Percentiles rank a stretch among this genome's conserved stretches.
Conservation (phyloP, 1,140 invertebrate species). For the Ganaspis sp. region DNA sequence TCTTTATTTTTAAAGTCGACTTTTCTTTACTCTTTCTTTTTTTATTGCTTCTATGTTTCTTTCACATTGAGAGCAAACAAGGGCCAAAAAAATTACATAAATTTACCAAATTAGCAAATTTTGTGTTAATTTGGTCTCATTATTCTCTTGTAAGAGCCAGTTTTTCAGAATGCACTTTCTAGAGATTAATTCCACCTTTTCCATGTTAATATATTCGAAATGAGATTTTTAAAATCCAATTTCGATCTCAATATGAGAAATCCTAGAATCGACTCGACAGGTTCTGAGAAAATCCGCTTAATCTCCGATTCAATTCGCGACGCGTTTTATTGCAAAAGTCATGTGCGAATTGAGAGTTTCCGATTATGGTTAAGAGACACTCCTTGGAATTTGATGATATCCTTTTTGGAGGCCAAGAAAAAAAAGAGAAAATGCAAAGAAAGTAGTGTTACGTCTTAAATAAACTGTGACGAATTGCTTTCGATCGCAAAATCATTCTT, state of each 20-base stretch:
- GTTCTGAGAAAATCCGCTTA: conserved; percentile 14
- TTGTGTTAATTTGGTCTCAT: too few relatives aligned
- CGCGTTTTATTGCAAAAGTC: conserved; percentile 25
- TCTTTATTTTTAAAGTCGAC: too few relatives aligned
- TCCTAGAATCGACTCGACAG: not conserved
- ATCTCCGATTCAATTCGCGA: conserved; percentile 9
- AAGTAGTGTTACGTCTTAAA: not conserved
- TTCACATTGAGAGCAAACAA: too few relatives aligned
- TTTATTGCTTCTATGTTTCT: too few relatives aligned
- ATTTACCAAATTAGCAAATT: too few relatives aligned
- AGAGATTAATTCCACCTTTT: too few relatives aligned
- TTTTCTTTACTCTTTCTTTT: too few relatives aligned
- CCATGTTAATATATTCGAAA: not conserved
- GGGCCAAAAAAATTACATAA: too few relatives aligned
- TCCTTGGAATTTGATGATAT: conserved; percentile 18
- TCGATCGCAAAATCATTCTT: not conserved
- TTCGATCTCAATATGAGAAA: not conserved
- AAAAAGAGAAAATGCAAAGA: conserved; percentile 20
- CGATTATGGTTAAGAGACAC: conserved; percentile 22
- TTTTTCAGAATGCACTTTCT: too few relatives aligned
- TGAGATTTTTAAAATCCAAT: not conserved
- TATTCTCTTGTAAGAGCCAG: too few relatives aligned
- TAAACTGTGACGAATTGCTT: conserved; percentile 6
- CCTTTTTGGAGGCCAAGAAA: conserved; percentile 6
- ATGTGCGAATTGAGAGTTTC: conserved; percentile 7